Evolutionary conservation across 2,113 vertebrate species (phyloP), one percentile per base, ranked within the genome.

Genomic region (Piprites chloris): DNA sequence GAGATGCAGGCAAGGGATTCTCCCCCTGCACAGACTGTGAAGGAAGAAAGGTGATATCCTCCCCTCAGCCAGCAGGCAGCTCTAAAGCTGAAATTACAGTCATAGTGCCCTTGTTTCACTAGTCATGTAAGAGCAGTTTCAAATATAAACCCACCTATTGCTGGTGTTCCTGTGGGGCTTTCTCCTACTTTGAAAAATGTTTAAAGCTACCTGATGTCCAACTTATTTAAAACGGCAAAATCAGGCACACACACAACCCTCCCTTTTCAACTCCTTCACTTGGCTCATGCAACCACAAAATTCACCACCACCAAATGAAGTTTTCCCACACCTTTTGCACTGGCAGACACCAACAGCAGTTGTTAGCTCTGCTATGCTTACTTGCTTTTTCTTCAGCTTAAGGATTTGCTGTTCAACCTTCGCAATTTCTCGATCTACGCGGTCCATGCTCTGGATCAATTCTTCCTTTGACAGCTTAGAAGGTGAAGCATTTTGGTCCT

Each of bases 381-480:
- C 99, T 98, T 99, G 99, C 85, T 99, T 99, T 97, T 99, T 99
- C 98, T 99, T 99, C 94, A 99, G 96, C 86, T 99, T 99, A 91
- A 99, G 98, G 97, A 99, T 99, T 97, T 99, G 99, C 95, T 99
- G 99, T 89, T 99, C 99, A 80, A 99, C 99, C 98, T 99, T 99
- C 0, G 99, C 99, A 63, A 99, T 99, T 95, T 99, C 99, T 10
- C 99, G 96, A 97, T 99, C 99, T 10, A 99, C 99, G 2, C 99
- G 99, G 95, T 99, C 99, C 99, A 99, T 99, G 95, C 99, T 99
- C 98, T 99, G 99, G 93, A 99, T 99, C 94, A 99, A 94, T 97
- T 99, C 99, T 95, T 99, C 99, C 95, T 99, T 99, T 61, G 99
- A 99, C 53, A 99, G 98, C 94, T 99, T 99, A 94, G 99, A 99